Percentiles rank a stretch among this genome's conserved stretches.
Evolutionary conservation across 2,113 vertebrate genomes (phyloP).

Genomic region (Cebus imitator): DNA sequence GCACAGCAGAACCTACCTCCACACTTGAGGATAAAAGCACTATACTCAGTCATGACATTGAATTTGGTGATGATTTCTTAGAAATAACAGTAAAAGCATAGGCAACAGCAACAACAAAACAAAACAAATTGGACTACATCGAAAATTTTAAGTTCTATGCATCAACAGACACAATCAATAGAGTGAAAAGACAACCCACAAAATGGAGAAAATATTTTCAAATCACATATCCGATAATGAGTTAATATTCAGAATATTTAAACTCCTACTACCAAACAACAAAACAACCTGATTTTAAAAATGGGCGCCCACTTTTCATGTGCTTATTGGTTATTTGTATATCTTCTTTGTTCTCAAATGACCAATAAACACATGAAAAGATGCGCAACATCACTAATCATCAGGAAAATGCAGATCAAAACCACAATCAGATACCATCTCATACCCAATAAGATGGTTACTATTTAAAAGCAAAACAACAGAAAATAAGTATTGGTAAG

Average conservation of each 20-base stretch:
- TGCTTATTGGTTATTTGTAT: no score
- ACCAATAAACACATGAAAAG: not conserved
- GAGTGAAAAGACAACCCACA: not conserved
- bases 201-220: not conserved
- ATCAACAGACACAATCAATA: not conserved
- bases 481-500: not conserved
- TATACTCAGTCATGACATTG: not conserved
- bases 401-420: not conserved
- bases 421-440: not conserved
- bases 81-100: not conserved
- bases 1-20: no score
- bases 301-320: not conserved
- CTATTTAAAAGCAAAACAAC: not conserved
- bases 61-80: not conserved
- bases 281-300: not conserved
- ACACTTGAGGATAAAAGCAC: not conserved
- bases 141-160: not conserved
- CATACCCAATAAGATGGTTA: not conserved
- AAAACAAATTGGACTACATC: not conserved
- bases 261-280: not conserved
- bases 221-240: not conserved
- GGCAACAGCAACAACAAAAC: not conserved
- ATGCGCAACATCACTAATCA: no score
- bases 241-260: not conserved
- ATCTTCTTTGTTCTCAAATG: no score